Base-by-base conservation (phyloP, 1,140 invertebrate genomes). In the Rhyzopertha dominica region DNA sequence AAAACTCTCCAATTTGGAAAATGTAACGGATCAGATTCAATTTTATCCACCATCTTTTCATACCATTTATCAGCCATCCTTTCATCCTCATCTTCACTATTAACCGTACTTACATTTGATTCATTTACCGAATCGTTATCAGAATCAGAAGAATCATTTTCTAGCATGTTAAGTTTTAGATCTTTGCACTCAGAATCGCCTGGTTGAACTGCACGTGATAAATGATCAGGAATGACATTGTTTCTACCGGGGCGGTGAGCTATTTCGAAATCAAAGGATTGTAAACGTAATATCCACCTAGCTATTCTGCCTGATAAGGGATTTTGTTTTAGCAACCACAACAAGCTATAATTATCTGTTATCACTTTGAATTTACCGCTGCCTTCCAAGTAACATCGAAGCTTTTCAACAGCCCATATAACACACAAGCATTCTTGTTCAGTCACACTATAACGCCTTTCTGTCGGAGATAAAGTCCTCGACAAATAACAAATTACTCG, bases 391-490 rank as follows among this genome's bases (percentile, higher is more conserved):
- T 51, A 59, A n/a, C n/a, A 18, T 28, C 54, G 37, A 30, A 67
- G 64, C 22, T 68, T 57, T 28, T 63, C 47, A 1, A 72, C 54
- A 1, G 60, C 63, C 48, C 54, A 62, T 2, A 72, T 32, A 9
- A 74, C 51, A 2, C 67, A 69, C 12, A 73, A 51, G 32, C 54
- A 58, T 61, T 73, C 69, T 36, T 54, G 48, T 48, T 73, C 63
- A 1, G 62, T 65, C 8, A 49, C 56, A 4, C 29, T 39, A 25
- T 68, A 73, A 23, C 65, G 64, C 20, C 25, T 42, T 56, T 75
- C 70, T 8, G 51, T 26, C 5, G 26, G 31, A n/a, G 23, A 50
- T 4, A 74, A 31, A 3, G 48, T 43, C 14, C 59, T 30, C 30
- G 66, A 66, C 16, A 38, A 45, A 25, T 42, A 61, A 4, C 47